Conservation (phyloP, 2,113 vertebrate species). For the Gulo gulo region DNA sequence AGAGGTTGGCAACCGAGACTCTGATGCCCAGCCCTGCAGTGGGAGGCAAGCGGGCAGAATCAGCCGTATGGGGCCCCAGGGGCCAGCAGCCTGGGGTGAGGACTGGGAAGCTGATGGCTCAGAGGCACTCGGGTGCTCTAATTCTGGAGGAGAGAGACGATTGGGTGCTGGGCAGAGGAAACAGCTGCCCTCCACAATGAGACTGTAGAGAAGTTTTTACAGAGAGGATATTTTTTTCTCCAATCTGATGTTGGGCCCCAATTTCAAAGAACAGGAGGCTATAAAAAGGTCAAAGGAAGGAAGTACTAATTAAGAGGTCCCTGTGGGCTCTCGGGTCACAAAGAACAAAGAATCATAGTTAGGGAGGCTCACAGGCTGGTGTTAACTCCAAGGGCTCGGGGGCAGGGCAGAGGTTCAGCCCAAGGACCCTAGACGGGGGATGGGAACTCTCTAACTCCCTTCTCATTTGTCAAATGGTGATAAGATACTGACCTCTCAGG, state of each 20-base stretch:
- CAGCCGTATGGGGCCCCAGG: not conserved
- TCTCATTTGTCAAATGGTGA: not conserved
- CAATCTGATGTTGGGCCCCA: not conserved
- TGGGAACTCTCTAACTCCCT: not conserved
- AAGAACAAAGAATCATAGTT: not conserved
- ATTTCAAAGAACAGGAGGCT: constrained; percentile 56
- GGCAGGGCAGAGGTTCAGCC: not conserved
- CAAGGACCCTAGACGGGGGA: too few species aligned
- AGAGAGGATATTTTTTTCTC: constrained; percentile 28
- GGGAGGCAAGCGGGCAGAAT: not conserved
- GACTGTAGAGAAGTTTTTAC: not conserved
- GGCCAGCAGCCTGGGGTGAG: too few species aligned
- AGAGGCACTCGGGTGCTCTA: not conserved
- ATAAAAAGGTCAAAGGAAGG: constrained; percentile 57
- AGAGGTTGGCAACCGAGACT: rapidly evolving
- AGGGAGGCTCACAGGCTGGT: not conserved
- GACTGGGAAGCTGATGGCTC: not conserved
- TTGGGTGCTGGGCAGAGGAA: not conserved
- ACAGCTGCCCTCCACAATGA: not conserved
- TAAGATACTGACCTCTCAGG: not conserved
- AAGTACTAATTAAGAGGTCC: constrained; percentile 54
- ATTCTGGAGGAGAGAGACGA: not conserved
- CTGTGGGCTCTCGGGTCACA: not conserved
- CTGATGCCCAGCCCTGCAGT: not conserved
- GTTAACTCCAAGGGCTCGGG: not conserved